phyloP scores from a whole-genome alignment of 2,888 invertebrate species.

The Rhamphomyia laevipes region DNA sequence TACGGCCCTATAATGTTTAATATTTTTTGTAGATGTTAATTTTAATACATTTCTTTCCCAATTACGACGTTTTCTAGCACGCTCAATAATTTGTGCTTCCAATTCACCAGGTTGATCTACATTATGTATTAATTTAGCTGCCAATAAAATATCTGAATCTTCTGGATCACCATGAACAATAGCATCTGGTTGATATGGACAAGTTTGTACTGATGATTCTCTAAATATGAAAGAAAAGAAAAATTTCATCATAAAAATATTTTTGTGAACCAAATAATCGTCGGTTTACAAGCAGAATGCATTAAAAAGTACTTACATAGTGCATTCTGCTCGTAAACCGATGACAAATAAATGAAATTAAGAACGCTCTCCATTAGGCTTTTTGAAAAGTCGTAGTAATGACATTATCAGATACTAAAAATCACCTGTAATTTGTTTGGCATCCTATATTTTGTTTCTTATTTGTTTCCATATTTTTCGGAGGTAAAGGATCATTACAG shows the following conservation, averaged over 20 bases:
- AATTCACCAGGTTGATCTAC: conserved; percentile 28
- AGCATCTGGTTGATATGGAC: conserved; percentile 28
- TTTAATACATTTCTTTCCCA: conserved; percentile 51
- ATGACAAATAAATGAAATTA: too few species aligned
- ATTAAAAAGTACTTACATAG: too few species aligned
- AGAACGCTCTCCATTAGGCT: too few species aligned
- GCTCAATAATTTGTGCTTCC: conserved; percentile 48
- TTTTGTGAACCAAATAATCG: too few species aligned
- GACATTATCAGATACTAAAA: too few species aligned
- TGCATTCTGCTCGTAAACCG: too few species aligned
- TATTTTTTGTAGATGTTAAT: conserved; percentile 42
- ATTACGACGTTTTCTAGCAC: conserved; percentile 51
- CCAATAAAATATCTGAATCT: conserved; percentile 26
- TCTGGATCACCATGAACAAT: conserved; percentile 19
- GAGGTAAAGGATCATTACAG: too few species aligned
- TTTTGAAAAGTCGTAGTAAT: too few species aligned
- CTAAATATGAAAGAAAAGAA: conserved; percentile 16
- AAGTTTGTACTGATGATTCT: conserved; percentile 34
- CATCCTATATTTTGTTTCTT: conserved; percentile 3
- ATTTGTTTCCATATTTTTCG: too few species aligned
- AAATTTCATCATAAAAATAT: conserved; percentile 3
- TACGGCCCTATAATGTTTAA: conserved; percentile 49
- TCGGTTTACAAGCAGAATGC: too few species aligned
- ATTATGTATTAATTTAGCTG: conserved; percentile 25
- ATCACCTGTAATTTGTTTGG: conserved; percentile 13